Base-by-base conservation (phyloP, 1,140 invertebrate species). In the Stegodyphus dumicola region DNA sequence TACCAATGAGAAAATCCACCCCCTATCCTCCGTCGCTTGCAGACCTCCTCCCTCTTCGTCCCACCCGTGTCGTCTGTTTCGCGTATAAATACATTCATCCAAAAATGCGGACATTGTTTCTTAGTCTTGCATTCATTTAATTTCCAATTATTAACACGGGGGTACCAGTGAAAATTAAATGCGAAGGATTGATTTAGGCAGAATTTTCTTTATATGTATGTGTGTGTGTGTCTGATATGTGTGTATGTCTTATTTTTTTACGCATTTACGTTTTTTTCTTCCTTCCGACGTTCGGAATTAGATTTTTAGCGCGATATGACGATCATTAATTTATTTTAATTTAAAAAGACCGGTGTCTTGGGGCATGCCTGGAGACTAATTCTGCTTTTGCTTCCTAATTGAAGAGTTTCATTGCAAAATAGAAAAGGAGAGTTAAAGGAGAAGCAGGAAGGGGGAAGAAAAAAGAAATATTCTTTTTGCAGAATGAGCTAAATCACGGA, bases 271-370 rank as follows among this genome's bases (percentile, higher is more conserved):
- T 60, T 60, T 60, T 60, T 60, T 60, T 60, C n/a, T 60, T 60
- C 9, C 56, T 5, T 60, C 56, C 15, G 15, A 10, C 15, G 9
- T 60, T 7, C 6, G 66, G 81, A 85, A 85, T 85, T 85, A 85
- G 81, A 85, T 85, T 85, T 85, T 85, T 76, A 85, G 74, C 81
- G 53, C 81, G 81, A 85, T 85, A 85, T 85, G 81, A 85, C 73
- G 74, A 85, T 85, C 81, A 85, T 85, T 85, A 85, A 85, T 85
- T 85, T 85, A 85, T 85, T 85, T 85, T 85, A 85, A 85, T 85
- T 85, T 85, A 85, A 85, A 85, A 85, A 67, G 74, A 49, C 53
- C 33, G 33, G 48, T 67, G 18, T 74, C 64, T 67, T 77, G 52
- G 7, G 81, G 64, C 51, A 18, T 6, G 56, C 81, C 81, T 54